A percentile compares a stretch with the other conserved stretches of the same genome.
phyloP scores from a whole-genome alignment of 2,113 vertebrate genomes.

The Esox niger region DNA sequence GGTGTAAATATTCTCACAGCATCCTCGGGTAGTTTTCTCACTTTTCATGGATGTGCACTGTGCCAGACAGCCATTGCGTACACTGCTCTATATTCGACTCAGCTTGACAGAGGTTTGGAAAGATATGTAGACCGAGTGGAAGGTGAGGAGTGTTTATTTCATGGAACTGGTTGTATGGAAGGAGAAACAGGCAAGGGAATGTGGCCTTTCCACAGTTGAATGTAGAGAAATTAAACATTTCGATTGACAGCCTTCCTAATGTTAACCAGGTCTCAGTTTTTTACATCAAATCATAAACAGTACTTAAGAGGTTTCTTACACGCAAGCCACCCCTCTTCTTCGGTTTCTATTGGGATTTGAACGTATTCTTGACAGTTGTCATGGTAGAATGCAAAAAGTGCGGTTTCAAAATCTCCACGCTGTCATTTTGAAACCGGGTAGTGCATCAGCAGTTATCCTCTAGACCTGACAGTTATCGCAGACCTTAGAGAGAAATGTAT shows the following conservation, averaged over 20 bases:
- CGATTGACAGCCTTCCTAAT: conserved; percentile 44
- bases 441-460: too few species aligned
- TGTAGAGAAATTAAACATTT: conserved; percentile 49
- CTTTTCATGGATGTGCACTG: too few species aligned
- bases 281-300: conserved; percentile 28
- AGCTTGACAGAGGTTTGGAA: background rate
- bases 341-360: too few species aligned
- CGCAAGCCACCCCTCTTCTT: too few species aligned
- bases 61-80: background rate
- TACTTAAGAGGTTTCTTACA: too few species aligned
- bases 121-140: conserved; percentile 18
- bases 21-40: background rate
- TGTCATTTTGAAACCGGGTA: too few species aligned
- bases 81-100: conserved; percentile 12
- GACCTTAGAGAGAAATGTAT: too few species aligned
- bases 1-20: conserved; percentile 5
- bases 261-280: conserved; percentile 50
- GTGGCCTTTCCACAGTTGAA: conserved; percentile 33
- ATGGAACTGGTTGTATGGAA: conserved; percentile 23
- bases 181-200: conserved; percentile 37
- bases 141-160: conserved; percentile 51
- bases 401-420: too few species aligned
- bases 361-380: too few species aligned
- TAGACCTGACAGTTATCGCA: too few species aligned
- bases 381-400: too few species aligned